phyloP scores from a whole-genome alignment of 2,797 vertebrate genomes.

The Onychomys torridus region DNA sequence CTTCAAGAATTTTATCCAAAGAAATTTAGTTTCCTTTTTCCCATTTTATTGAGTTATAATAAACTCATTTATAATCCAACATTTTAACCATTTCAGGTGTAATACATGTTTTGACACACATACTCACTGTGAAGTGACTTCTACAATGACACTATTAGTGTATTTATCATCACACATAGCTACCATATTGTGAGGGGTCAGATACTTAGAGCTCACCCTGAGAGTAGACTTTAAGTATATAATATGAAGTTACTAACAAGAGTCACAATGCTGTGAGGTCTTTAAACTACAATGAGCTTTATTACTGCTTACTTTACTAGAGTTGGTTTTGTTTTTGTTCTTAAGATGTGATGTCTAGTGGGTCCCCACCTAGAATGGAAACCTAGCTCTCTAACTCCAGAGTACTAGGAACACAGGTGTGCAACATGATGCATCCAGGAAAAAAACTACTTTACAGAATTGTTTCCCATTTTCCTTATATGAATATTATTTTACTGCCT shows the following conservation, averaged over 20 bases:
- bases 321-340: neutral
- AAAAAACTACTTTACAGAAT: neutral
- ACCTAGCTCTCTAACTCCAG: neutral
- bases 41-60: neutral
- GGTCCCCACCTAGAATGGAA: neutral
- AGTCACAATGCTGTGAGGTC: neutral
- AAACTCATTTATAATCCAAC: neutral
- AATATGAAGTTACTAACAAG: neutral
- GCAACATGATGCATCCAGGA: neutral
- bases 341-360: neutral
- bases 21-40: neutral
- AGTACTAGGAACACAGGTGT: neutral
- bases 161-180: neutral
- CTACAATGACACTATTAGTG: neutral
- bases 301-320: neutral
- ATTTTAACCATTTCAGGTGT: neutral
- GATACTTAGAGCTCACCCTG: neutral
- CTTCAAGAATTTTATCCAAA: neutral
- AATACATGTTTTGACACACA: neutral
- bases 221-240: neutral
- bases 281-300: neutral
- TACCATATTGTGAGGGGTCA: neutral
- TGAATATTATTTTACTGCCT: neutral
- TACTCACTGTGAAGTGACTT: neutral
- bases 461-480: neutral